Evolutionary conservation across 1,140 invertebrate species (phyloP).

Genomic region (Reticulitermes speratus): DNA sequence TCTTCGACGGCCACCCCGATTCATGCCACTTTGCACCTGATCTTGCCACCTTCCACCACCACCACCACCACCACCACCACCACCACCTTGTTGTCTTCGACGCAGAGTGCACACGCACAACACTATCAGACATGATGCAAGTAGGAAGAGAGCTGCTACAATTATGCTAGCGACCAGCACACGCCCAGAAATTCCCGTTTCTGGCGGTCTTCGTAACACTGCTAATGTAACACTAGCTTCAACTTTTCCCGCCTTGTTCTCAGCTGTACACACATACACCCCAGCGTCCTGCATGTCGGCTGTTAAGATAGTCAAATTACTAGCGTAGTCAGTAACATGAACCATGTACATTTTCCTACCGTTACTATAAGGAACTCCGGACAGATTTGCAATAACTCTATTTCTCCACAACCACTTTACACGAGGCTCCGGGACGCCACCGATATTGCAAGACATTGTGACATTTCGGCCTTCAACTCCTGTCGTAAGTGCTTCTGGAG

Average conservation of each 20-base stretch:
- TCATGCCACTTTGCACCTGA: constrained; percentile 39
- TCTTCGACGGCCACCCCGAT: constrained; percentile 44
- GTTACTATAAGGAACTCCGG: constrained; percentile 43
- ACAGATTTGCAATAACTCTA: constrained; percentile 52
- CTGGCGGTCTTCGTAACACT: constrained; percentile 55
- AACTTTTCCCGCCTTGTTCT: constrained; percentile 72
- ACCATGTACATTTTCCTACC: constrained; percentile 53
- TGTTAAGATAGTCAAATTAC: constrained; percentile 68
- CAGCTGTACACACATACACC: constrained; percentile 69
- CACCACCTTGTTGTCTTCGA: constrained; percentile 36
- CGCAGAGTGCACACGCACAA: constrained; percentile 58
- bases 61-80: not conserved
- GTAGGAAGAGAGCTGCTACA: constrained; percentile 56
- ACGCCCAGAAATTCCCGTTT: constrained; percentile 53
- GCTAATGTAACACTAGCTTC: constrained; percentile 68
- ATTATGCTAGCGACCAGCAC: constrained; percentile 57
- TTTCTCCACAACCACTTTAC: constrained; percentile 53
- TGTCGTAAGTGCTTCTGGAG: constrained; percentile 55
- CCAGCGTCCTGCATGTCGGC: constrained; percentile 70
- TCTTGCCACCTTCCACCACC: constrained; percentile 37
- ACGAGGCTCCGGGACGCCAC: constrained; percentile 65
- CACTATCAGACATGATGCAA: constrained; percentile 59
- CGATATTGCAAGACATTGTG: constrained; percentile 68
- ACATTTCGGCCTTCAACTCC: constrained; percentile 68
- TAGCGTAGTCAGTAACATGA: constrained; percentile 52